Percentiles rank a stretch among this genome's conserved stretches.
Evolutionary conservation across 2,113 vertebrate species (phyloP).

Genomic region (Zosterops japonicus): DNA sequence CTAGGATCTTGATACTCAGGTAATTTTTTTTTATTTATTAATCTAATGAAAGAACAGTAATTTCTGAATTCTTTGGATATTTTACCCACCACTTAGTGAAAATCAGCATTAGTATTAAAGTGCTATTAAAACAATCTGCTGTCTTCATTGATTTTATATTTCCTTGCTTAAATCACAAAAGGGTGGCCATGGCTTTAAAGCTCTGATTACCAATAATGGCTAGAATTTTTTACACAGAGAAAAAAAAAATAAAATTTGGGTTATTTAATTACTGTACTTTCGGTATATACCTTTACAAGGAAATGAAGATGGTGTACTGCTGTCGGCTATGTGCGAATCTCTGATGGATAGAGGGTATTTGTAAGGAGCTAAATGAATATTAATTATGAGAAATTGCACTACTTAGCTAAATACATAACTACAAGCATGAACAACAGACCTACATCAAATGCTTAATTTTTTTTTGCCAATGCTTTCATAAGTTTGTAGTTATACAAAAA

Average conservation of each 20-base stretch:
- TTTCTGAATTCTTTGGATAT: background rate
- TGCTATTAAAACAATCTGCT: background rate
- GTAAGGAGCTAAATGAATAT: slow-evolving; percentile 1
- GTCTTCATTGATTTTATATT: background rate
- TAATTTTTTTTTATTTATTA: background rate
- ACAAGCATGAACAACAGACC: background rate
- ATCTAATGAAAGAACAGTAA: background rate
- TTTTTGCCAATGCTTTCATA: background rate
- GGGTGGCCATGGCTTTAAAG: background rate
- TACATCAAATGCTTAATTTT: background rate
- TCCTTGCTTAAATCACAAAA: background rate
- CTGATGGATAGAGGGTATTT: background rate
- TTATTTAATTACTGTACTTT: background rate
- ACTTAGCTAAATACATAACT: slow-evolving; percentile 2
- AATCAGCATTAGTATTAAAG: background rate
- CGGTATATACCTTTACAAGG: background rate
- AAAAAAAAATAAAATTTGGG: background rate
- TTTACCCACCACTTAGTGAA: background rate
- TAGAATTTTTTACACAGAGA: background rate
- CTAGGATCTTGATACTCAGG: background rate
- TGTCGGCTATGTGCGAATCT: background rate
- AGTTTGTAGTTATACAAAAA: background rate
- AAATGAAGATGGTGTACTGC: background rate
- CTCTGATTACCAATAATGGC: background rate
- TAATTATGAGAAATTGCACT: background rate